A percentile compares a stretch with the other conserved stretches of the same genome.
These are phyloP conservation scores for Metopolophium dirhodum DNA, from an alignment of 1,140 invertebrate genomes.

Conservation along the genomic window DNA sequence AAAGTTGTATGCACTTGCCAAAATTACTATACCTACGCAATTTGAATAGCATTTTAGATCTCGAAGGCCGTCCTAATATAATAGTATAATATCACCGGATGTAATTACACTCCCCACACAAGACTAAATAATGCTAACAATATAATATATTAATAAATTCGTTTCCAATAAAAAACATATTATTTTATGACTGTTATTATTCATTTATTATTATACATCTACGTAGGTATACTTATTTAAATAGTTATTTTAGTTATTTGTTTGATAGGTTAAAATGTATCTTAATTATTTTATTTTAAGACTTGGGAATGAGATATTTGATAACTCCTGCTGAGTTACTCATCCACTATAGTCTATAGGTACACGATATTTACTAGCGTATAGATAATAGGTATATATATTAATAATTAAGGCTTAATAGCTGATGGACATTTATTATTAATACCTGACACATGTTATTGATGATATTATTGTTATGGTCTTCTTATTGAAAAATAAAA, in stretches of 20 bases:
- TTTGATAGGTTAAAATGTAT: neutral
- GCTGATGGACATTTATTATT: neutral
- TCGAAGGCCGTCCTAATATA: neutral
- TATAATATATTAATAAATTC: neutral
- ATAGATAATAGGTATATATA: neutral
- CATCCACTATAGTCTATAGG: too few species aligned
- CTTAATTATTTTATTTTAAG: neutral
- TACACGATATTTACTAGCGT: neutral
- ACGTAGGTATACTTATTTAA: too few species aligned
- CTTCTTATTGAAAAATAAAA: neutral
- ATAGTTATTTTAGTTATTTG: neutral
- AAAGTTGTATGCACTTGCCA: neutral
- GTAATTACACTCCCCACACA: neutral
- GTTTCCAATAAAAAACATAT: neutral
- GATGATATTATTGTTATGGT: neutral
- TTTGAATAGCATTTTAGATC: slow-evolving; percentile 22
- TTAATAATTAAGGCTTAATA: neutral
- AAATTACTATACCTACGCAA: neutral
- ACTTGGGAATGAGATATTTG: neutral
- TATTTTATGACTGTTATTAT: neutral
- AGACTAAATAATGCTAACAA: neutral
- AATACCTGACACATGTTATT: neutral
- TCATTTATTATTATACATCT: neutral
- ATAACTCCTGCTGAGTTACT: neutral
- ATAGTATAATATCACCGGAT: neutral